Percentiles rank a stretch among this genome's conserved stretches.
phyloP scores from a whole-genome alignment of 53 echinoderm and acorn worm species.

The Henricia sp. region DNA sequence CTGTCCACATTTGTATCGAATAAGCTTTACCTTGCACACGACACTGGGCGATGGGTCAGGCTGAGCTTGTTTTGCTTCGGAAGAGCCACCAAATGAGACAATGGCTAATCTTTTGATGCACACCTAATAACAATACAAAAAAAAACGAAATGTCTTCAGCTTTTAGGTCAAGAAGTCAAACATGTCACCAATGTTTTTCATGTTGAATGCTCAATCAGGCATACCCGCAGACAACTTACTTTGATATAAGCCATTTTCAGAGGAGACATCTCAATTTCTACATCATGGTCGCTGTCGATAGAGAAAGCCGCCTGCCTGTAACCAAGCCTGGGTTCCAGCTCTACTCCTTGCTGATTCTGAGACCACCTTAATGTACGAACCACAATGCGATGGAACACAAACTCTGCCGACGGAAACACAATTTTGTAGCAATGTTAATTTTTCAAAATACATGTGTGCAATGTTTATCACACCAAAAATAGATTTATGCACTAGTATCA shows the following conservation, averaged over 20 bases:
- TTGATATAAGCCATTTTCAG: slow-evolving; percentile 66
- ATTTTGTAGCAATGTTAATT: too few relatives aligned
- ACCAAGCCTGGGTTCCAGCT: slow-evolving; percentile 65
- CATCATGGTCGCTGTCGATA: slow-evolving; percentile 68
- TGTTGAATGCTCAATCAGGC: too few relatives aligned
- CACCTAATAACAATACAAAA: slow-evolving; percentile 15
- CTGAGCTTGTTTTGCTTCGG: background rate
- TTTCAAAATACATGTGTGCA: too few relatives aligned
- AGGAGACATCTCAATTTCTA: slow-evolving; percentile 69
- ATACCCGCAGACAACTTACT: slow-evolving; percentile 26
- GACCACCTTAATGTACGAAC: slow-evolving; percentile 72
- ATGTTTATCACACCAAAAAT: too few relatives aligned
- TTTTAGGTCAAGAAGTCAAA: too few relatives aligned
- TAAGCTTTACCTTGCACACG: slow-evolving; percentile 12
- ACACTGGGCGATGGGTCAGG: slow-evolving; percentile 1
- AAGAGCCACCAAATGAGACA: background rate
- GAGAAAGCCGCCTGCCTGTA: slow-evolving; percentile 60
- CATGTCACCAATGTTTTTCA: background rate
- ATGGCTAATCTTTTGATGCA: slow-evolving; percentile 11
- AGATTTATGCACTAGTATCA: too few relatives aligned
- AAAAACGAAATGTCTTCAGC: background rate
- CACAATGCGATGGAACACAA: slow-evolving; percentile 67
- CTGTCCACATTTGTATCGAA: too few relatives aligned
- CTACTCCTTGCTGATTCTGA: slow-evolving; percentile 66
- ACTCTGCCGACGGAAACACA: slow-evolving; percentile 47